Evolutionary conservation across 2,888 invertebrate species (phyloP).

Genomic region (Empis livida): DNA sequence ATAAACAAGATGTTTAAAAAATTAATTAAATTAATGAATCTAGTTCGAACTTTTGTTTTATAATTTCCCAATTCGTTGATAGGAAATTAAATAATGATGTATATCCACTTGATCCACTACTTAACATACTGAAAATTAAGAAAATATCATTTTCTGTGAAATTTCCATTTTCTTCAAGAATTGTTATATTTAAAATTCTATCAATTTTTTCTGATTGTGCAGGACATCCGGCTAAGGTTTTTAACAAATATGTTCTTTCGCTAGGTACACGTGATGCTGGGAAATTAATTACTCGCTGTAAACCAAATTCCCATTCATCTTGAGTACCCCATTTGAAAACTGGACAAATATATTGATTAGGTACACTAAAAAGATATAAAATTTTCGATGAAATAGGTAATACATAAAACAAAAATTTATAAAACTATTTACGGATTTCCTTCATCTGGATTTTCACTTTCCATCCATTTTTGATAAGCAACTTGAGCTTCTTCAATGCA

Average conservation of each 20-base stretch:
- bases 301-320: constrained; percentile 72
- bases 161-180: constrained; percentile 54
- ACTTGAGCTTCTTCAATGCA: constrained; percentile 63
- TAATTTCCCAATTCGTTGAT: constrained; percentile 51
- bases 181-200: constrained; percentile 50
- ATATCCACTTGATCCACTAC: constrained; percentile 57
- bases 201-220: constrained; percentile 56
- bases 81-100: constrained; percentile 59
- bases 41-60: constrained; percentile 46
- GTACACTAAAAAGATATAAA: constrained; percentile 40
- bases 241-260: constrained; percentile 63
- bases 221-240: constrained; percentile 67
- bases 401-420: not conserved
- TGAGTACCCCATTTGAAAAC: constrained; percentile 70
- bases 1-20: not conserved
- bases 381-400: not conserved
- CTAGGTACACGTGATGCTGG: constrained; percentile 55
- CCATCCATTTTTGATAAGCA: constrained; percentile 64
- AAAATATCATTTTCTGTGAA: constrained; percentile 66
- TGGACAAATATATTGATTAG: constrained; percentile 64
- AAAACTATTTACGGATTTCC: constrained; percentile 60
- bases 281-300: constrained; percentile 62
- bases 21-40: no score
- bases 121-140: constrained; percentile 61
- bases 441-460: constrained; percentile 56